A percentile compares a stretch with the other conserved stretches of the same genome.
These are phyloP conservation scores for Drosophila stalkeri DNA, from an alignment of 2,888 invertebrate genomes.

Conservation along the genomic window DNA sequence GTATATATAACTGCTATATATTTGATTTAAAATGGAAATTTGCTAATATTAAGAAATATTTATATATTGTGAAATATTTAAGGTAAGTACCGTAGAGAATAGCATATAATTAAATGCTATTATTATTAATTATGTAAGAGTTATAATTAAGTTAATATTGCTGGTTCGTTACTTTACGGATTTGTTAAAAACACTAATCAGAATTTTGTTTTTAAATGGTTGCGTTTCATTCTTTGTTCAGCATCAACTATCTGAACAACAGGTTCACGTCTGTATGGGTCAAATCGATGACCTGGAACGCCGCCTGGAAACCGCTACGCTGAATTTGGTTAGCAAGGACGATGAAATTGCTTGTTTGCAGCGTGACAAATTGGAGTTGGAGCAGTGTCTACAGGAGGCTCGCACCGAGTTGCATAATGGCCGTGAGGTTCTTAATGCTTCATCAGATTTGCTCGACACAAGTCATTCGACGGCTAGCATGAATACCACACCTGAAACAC, in stretches of 20 bases:
- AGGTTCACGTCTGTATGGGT: slow-evolving; percentile 64
- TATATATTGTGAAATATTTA: too few relatives aligned
- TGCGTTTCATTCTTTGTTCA: slow-evolving; percentile 42
- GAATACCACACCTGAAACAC: slow-evolving; percentile 81
- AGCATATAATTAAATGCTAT: too few relatives aligned
- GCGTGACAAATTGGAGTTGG: slow-evolving; percentile 77
- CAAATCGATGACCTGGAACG: slow-evolving; percentile 73
- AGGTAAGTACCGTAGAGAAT: too few relatives aligned
- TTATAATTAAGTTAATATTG: too few relatives aligned
- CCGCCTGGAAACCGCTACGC: slow-evolving; percentile 56
- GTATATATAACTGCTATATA: too few relatives aligned
- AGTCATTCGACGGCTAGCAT: slow-evolving; percentile 72
- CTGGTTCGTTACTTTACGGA: too few relatives aligned
- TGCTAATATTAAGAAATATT: too few relatives aligned
- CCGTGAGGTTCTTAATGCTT: slow-evolving; percentile 73
- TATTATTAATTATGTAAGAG: too few relatives aligned
- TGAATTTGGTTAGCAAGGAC: slow-evolving; percentile 59
- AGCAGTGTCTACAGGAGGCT: slow-evolving; percentile 78
- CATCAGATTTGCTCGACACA: slow-evolving; percentile 77
- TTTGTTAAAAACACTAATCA: too few relatives aligned
- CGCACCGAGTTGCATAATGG: slow-evolving; percentile 68
- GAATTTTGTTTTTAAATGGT: not conserved
- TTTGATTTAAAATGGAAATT: too few relatives aligned
- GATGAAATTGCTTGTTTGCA: slow-evolving; percentile 64
- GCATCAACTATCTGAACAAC: slow-evolving; percentile 66